These are phyloP conservation scores for Cryptomyrus ogoouensis DNA, from an alignment of 2,113 vertebrate species.

Conservation along the genomic window DNA sequence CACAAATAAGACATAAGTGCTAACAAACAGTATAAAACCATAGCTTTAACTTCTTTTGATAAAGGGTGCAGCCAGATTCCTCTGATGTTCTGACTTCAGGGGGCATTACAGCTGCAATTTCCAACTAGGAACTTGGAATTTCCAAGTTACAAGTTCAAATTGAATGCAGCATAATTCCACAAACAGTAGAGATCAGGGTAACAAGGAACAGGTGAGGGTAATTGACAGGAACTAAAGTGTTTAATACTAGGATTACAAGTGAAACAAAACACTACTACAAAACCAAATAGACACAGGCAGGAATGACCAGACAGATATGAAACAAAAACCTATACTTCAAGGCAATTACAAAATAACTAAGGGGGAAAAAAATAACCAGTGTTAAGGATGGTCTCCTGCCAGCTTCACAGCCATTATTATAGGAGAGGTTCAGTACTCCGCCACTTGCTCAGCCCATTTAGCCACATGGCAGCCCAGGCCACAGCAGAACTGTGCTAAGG, in stretches of 20 bases:
- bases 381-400: background rate
- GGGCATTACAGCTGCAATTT: background rate
- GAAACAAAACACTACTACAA: background rate
- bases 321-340: background rate
- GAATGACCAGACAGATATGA: background rate
- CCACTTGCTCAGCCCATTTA: background rate
- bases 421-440: background rate
- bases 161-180: background rate
- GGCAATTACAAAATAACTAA: background rate
- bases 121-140: background rate
- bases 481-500: background rate
- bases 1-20: background rate
- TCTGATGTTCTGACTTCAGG: background rate
- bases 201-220: background rate
- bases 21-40: background rate
- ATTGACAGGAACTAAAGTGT: background rate
- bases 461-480: background rate
- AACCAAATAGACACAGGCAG: background rate
- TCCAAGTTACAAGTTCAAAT: background rate
- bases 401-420: background rate
- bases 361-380: background rate
- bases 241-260: background rate
- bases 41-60: background rate
- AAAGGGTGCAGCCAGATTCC: background rate
- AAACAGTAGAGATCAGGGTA: background rate